Evolutionary conservation across 2,888 invertebrate species (phyloP).

Genomic region (Amitus sp.): DNA sequence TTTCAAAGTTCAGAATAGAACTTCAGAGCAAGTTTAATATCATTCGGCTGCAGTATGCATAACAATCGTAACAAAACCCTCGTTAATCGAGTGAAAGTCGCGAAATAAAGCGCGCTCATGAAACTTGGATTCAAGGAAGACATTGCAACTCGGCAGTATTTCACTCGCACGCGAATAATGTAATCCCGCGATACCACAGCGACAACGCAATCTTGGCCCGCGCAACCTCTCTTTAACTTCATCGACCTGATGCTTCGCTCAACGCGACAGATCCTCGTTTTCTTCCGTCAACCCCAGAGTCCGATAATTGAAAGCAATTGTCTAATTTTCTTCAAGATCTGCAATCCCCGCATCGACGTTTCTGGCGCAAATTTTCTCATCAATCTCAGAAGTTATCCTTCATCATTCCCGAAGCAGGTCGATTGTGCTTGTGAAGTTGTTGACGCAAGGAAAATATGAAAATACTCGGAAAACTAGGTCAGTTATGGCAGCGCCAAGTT

Average conservation of each 20-base stretch:
- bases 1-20: too few relatives aligned
- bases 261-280: slow-evolving; percentile 7
- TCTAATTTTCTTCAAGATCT: neutral
- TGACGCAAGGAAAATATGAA: too few relatives aligned
- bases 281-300: slow-evolving; percentile 3
- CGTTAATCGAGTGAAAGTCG: neutral
- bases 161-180: slow-evolving; percentile 44
- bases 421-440: too few relatives aligned
- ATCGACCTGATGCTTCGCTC: neutral
- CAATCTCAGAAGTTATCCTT: too few relatives aligned
- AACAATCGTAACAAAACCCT: too few relatives aligned
- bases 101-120: slow-evolving; percentile 15
- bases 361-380: neutral
- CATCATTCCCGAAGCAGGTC: too few relatives aligned
- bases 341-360: too few relatives aligned
- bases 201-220: slow-evolving; percentile 17
- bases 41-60: too few relatives aligned
- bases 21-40: too few relatives aligned
- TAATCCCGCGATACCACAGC: slow-evolving; percentile 26
- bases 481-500: too few relatives aligned
- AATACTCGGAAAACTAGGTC: too few relatives aligned
- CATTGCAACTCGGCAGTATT: slow-evolving; percentile 19
- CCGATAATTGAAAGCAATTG: slow-evolving; percentile 4
- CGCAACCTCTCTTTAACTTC: neutral
- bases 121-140: slow-evolving; percentile 29